phyloP scores from a whole-genome alignment of 35 echinoderm and acorn worm genomes.

The Stichopus chloronotus region DNA sequence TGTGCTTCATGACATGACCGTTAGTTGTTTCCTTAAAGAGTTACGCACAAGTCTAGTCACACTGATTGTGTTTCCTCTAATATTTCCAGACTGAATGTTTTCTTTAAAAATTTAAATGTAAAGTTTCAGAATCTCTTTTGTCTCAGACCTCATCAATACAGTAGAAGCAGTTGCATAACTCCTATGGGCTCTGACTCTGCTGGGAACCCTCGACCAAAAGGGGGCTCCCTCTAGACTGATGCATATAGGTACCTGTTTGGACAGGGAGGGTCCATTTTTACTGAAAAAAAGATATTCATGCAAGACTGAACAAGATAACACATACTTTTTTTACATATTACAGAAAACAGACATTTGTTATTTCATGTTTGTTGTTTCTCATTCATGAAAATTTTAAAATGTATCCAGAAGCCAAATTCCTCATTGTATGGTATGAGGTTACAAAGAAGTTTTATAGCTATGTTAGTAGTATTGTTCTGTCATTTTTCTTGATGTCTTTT shows the following conservation, averaged over 20 bases:
- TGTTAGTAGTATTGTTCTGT: not conserved
- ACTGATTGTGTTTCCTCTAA: too few relatives aligned
- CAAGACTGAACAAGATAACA: not conserved
- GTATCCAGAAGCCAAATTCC: not conserved
- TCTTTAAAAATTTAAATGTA: too few relatives aligned
- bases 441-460: not conserved
- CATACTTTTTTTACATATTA: not conserved
- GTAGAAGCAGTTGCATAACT: not conserved
- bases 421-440: constrained; percentile 1
- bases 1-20: too few relatives aligned
- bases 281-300: not conserved
- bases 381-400: too few relatives aligned
- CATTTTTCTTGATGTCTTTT: too few relatives aligned
- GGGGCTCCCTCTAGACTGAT: not conserved
- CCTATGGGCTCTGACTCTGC: not conserved
- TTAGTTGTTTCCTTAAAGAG: too few relatives aligned
- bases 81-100: too few relatives aligned
- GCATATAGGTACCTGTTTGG: not conserved
- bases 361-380: too few relatives aligned
- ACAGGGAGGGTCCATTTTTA: not conserved
- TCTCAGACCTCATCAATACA: too few relatives aligned
- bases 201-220: not conserved
- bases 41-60: too few relatives aligned
- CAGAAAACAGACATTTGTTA: not conserved
- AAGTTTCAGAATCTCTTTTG: too few relatives aligned